Conservation (phyloP, 2,888 invertebrate genomes). For the Pyrochroa serraticornis region DNA sequence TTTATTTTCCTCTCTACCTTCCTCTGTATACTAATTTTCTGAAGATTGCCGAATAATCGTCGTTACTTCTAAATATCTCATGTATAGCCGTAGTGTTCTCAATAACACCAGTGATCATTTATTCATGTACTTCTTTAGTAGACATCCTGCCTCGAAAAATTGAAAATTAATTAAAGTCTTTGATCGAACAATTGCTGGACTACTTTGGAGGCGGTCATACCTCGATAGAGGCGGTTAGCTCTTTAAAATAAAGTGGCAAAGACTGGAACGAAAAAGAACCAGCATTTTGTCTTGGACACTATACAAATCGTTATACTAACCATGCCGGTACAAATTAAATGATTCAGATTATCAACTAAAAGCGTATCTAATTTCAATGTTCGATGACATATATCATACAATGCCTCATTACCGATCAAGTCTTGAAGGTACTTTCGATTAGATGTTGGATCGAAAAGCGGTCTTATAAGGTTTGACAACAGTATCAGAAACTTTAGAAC, state of each 20-base stretch:
- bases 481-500: conserved; percentile 69
- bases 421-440: conserved; percentile 68
- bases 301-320: conserved; percentile 68
- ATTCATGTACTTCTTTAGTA: conserved; percentile 65
- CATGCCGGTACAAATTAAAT: conserved; percentile 65
- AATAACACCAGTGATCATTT: conserved; percentile 72
- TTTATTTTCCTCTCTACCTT: conserved; percentile 76
- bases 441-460: conserved; percentile 62
- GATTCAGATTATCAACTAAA: conserved; percentile 62
- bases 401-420: conserved; percentile 68
- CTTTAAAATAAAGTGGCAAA: conserved; percentile 68
- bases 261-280: conserved; percentile 72
- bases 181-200: conserved; percentile 82
- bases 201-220: conserved; percentile 77
- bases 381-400: conserved; percentile 67
- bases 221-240: conserved; percentile 71
- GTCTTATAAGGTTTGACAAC: conserved; percentile 72
- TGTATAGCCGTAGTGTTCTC: conserved; percentile 71
- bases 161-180: conserved; percentile 85
- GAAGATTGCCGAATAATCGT: conserved; percentile 68
- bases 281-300: conserved; percentile 73
- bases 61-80: conserved; percentile 73
- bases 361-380: conserved; percentile 66
- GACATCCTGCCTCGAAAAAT: conserved; percentile 78
- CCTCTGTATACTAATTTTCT: conserved; percentile 77